These are phyloP conservation scores for Microcebus tavaratra DNA, from an alignment of 2,113 vertebrate genomes.

Conservation along the genomic window DNA sequence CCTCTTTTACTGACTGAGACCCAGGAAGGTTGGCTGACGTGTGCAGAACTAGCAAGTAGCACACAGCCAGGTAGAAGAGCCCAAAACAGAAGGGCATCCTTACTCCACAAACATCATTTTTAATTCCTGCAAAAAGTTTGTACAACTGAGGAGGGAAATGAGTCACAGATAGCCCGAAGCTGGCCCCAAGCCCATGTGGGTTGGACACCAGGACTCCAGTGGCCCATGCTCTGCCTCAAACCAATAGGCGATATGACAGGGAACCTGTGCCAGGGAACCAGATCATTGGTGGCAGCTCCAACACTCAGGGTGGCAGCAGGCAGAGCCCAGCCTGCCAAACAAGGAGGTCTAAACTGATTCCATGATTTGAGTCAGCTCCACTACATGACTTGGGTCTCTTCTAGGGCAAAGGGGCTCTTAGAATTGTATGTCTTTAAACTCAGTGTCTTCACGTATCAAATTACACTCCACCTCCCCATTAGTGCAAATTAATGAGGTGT, in stretches of 20 bases:
- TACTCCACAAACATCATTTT: background rate
- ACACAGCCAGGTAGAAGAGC: background rate
- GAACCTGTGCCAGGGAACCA: background rate
- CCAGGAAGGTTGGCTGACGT: background rate
- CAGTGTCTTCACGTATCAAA: background rate
- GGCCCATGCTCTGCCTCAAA: background rate
- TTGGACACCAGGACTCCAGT: background rate
- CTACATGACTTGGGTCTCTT: background rate
- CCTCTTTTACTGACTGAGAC: background rate
- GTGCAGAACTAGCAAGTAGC: background rate
- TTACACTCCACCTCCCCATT: background rate
- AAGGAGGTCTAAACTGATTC: background rate
- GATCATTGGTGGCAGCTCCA: background rate
- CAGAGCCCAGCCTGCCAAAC: background rate
- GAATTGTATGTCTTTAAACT: background rate
- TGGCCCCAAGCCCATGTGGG: background rate
- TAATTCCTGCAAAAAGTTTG: background rate
- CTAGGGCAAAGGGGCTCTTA: background rate
- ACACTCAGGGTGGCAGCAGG: background rate
- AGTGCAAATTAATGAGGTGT: slow-evolving; percentile 49
- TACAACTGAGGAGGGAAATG: background rate
- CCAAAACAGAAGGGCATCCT: background rate
- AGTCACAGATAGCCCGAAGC: background rate
- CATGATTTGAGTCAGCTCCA: accelerated
- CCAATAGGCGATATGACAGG: background rate